Evolutionary conservation across 2,888 invertebrate species (phyloP).

Genomic region (Drosophila tanythrix): DNA sequence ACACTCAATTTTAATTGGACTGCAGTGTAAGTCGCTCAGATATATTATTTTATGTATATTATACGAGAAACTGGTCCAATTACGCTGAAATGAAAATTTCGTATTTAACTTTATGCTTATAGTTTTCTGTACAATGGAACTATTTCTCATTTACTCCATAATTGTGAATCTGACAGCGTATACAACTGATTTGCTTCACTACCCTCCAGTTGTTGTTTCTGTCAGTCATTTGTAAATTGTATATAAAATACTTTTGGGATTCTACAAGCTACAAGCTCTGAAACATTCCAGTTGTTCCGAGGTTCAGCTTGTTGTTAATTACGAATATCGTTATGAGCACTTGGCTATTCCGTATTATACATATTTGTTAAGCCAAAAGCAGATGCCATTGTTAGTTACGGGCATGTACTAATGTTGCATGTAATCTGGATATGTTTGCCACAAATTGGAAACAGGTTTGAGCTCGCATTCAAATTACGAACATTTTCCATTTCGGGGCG

Average conservation of each 20-base stretch:
- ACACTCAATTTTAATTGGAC: neutral
- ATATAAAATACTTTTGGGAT: conserved; percentile 13
- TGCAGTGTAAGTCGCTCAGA: neutral
- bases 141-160: conserved; percentile 17
- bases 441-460: conserved; percentile 53
- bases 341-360: neutral
- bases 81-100: neutral
- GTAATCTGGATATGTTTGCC: conserved; percentile 26
- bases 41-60: neutral
- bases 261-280: neutral
- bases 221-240: conserved; percentile 20
- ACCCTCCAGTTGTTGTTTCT: neutral
- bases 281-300: conserved; percentile 7
- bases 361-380: neutral
- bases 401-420: conserved; percentile 5
- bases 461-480: conserved; percentile 40
- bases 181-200: neutral
- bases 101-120: neutral
- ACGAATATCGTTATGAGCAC: conserved; percentile 7
- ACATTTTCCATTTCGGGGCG: conserved; percentile 10
- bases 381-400: conserved; percentile 12
- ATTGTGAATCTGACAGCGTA: neutral
- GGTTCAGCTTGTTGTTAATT: conserved; percentile 30
- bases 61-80: neutral
- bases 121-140: conserved; percentile 14